A percentile compares a stretch with the other conserved stretches of the same genome.
Evolutionary conservation across 2,888 invertebrate genomes (phyloP).

Genomic region (Sphecodes monilicornis): DNA sequence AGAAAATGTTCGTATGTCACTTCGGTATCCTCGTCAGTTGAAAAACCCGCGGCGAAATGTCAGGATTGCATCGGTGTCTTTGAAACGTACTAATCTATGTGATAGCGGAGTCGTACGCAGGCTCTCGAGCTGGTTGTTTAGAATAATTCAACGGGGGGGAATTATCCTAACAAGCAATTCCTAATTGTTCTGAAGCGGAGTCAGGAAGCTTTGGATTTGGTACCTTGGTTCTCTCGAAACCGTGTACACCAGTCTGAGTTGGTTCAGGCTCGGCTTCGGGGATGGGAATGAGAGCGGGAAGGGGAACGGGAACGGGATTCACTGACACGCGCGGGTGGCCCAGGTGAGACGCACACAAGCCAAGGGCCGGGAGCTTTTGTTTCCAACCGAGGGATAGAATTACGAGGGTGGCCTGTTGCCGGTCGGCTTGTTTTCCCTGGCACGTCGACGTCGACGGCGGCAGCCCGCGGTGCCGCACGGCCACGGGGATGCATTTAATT

Average conservation of each 20-base stretch:
- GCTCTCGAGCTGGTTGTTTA: conserved; percentile 8
- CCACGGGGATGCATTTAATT: conserved; percentile 57
- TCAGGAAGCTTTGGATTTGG: not conserved
- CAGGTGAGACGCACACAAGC: conserved; percentile 38
- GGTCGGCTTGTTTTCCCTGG: conserved; percentile 40
- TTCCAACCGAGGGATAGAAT: conserved; percentile 41
- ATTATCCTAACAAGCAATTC: conserved; percentile 18
- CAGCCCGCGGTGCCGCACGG: conserved; percentile 6
- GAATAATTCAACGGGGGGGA: not conserved
- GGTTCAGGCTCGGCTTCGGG: not conserved
- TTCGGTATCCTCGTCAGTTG: not conserved
- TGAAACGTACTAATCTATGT: not conserved
- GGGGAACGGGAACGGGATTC: not conserved
- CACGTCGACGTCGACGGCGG: conserved; percentile 10
- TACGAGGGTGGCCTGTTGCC: conserved; percentile 53
- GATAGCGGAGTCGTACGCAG: not conserved
- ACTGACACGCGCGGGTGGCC: conserved; percentile 1
- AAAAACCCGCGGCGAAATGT: not conserved
- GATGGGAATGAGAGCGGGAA: not conserved
- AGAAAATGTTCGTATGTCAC: not conserved
- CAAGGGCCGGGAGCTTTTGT: conserved; percentile 39
- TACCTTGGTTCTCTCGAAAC: not conserved
- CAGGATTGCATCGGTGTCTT: not conserved
- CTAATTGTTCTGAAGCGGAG: conserved; percentile 32
- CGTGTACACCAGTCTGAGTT: not conserved